Evolutionary conservation across 2,797 vertebrate species (phyloP).

Genomic region (Denticeps clupeoides): DNA sequence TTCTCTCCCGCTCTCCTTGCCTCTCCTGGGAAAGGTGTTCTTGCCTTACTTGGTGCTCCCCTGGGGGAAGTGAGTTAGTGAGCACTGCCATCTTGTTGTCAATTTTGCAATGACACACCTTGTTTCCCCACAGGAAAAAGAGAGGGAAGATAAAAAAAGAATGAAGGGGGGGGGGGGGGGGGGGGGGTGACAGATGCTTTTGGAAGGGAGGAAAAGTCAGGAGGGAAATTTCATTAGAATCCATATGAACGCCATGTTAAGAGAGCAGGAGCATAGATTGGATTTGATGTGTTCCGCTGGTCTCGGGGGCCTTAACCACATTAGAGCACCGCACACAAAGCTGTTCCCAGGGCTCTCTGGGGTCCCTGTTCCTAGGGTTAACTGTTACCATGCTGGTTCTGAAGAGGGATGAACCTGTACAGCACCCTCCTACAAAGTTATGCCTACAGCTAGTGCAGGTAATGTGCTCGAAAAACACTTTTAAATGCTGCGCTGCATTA

Average conservation of each 20-base stretch:
- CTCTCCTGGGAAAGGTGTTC: slow-evolving; percentile 38
- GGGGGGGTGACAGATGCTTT: slow-evolving; percentile 14
- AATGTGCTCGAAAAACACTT: no score
- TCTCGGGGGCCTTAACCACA: slow-evolving; percentile 14
- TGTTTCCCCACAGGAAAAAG: slow-evolving; percentile 29
- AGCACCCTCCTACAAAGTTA: no score
- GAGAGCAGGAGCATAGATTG: slow-evolving; percentile 16
- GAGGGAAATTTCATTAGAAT: slow-evolving; percentile 33
- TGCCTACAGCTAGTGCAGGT: no score
- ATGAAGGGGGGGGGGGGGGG: slow-evolving; percentile 8
- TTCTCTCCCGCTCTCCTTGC: slow-evolving; percentile 25
- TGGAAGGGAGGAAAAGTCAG: slow-evolving; percentile 32
- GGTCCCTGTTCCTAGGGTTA: slow-evolving; percentile 2
- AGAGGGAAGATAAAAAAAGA: neutral
- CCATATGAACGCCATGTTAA: slow-evolving; percentile 20
- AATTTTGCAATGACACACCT: slow-evolving; percentile 61
- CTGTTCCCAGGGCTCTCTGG: slow-evolving; percentile 10
- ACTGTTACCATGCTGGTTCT: neutral
- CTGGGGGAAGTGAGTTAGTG: slow-evolving; percentile 64
- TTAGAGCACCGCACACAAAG: slow-evolving; percentile 14
- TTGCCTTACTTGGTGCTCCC: slow-evolving; percentile 21
- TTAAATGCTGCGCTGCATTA: no score
- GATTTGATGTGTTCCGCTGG: slow-evolving; percentile 9
- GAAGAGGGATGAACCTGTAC: no score
- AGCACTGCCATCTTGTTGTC: slow-evolving; percentile 76